Evolutionary conservation across 2,797 vertebrate species (phyloP), one percentile per base, ranked within the genome.

Genomic region (Xenops minutus): DNA sequence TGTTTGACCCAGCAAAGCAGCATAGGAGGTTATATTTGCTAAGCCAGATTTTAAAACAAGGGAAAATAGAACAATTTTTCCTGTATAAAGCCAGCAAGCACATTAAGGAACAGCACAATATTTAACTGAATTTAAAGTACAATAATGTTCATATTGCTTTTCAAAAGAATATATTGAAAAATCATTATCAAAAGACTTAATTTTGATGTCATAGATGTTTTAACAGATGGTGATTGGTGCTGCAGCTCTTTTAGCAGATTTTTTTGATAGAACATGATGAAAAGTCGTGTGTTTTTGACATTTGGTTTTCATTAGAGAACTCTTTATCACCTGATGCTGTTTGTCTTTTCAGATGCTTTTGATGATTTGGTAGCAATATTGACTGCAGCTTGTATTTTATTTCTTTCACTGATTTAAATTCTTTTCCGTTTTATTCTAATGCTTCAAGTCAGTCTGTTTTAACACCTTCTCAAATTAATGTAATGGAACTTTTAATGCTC

Each of bases 311-410:
- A 72, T 92, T 91, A 89, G 37, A 80, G 46, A 74, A 83, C 32
- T 81, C 64, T 91, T 93, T 85, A n/a, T 95, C 82, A 96, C 75
- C 72, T 83, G 72, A 73, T 91, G 43, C 36, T 87, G 5, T 95
- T 89, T 94, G 72, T 94, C 71, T 92, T 64, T 89, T 92, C 46
- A 68, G 46, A 83, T 39, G 7, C 2, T 74, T 92, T 87, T 64
- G 81, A 79, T 49, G 41, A 67, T 79, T 92, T 91, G 67, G 52
- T 77, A 37, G 24, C 49, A 71, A 71, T 68, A 79, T n/a, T 92
- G 61, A 63, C 56, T 67, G 24, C 17, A 79, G 32, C 21, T 93
- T 87, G 22, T 32, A 85, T 43, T 82, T 93, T 56, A 67, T 86
- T 89, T 93, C 44, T 93, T 89, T 71, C 37, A 63, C 14, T 36